phyloP scores from a whole-genome alignment of 1,140 invertebrate genomes.

The Tribolium castaneum region DNA sequence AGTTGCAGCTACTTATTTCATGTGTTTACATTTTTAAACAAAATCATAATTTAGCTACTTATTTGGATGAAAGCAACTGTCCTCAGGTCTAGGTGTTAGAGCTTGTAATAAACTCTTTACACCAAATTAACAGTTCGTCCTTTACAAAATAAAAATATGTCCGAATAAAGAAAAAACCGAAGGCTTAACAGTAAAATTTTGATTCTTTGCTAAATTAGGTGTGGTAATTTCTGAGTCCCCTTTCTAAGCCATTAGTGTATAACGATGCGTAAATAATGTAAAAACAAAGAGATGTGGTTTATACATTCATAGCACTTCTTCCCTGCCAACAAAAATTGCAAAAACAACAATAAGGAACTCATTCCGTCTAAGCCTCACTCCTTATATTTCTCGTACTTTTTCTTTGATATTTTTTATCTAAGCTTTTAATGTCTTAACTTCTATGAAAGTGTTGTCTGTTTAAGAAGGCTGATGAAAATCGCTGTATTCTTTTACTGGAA shows the following conservation, averaged over 20 bases:
- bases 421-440: conserved; percentile 12
- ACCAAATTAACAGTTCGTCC: too few relatives aligned
- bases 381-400: neutral
- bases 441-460: conserved; percentile 1
- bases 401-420: conserved; percentile 25
- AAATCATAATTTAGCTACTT: too few relatives aligned
- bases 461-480: neutral
- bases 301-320: neutral
- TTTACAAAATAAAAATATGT: too few relatives aligned
- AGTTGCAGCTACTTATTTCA: too few relatives aligned
- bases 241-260: neutral
- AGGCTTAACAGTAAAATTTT: neutral
- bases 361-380: conserved; percentile 7
- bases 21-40: too few relatives aligned
- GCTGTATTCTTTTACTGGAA: neutral
- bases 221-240: neutral
- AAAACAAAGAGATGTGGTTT: conserved; percentile 5
- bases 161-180: neutral
- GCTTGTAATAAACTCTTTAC: too few relatives aligned
- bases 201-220: neutral
- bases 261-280: conserved; percentile 23
- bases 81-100: too few relatives aligned
- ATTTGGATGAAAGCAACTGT: too few relatives aligned
- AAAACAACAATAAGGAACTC: conserved; percentile 28
- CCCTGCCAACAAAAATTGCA: neutral